Conservation (phyloP, 2,888 invertebrate species). For the Melieria picta region DNA sequence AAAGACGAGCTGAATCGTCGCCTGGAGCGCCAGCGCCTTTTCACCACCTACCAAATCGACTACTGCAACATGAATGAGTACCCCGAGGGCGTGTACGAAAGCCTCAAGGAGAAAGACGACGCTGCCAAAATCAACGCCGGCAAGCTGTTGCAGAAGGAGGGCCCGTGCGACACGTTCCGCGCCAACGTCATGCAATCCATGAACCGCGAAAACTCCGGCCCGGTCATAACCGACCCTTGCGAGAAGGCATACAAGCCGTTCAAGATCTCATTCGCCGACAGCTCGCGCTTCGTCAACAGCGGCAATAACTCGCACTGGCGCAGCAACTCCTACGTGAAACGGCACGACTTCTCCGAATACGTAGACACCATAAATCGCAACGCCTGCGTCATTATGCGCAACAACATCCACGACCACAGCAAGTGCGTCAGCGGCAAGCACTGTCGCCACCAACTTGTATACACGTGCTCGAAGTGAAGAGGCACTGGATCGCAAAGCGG, state of each 20-base stretch:
- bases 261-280: slow-evolving; percentile 55
- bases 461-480: slow-evolving; percentile 42
- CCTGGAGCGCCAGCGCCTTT: slow-evolving; percentile 69
- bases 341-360: slow-evolving; percentile 59
- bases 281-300: slow-evolving; percentile 51
- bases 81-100: slow-evolving; percentile 59
- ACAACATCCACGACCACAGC: slow-evolving; percentile 61
- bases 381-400: slow-evolving; percentile 60
- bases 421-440: slow-evolving; percentile 56
- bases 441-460: slow-evolving; percentile 56
- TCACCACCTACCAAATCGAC: slow-evolving; percentile 71
- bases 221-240: slow-evolving; percentile 48
- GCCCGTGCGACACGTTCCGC: slow-evolving; percentile 56
- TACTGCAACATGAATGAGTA: slow-evolving; percentile 65
- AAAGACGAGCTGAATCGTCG: slow-evolving; percentile 67
- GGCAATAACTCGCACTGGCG: slow-evolving; percentile 61
- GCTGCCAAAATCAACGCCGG: slow-evolving; percentile 47
- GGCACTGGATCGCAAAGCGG: background rate
- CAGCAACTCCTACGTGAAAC: slow-evolving; percentile 45
- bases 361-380: slow-evolving; percentile 63
- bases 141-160: slow-evolving; percentile 48
- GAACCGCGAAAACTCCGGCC: slow-evolving; percentile 44
- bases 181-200: slow-evolving; percentile 54
- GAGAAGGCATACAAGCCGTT: slow-evolving; percentile 56
- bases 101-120: slow-evolving; percentile 51